These are phyloP conservation scores for Zaprionus ghesquierei DNA, from an alignment of 1,140 invertebrate genomes.

Conservation along the genomic window DNA sequence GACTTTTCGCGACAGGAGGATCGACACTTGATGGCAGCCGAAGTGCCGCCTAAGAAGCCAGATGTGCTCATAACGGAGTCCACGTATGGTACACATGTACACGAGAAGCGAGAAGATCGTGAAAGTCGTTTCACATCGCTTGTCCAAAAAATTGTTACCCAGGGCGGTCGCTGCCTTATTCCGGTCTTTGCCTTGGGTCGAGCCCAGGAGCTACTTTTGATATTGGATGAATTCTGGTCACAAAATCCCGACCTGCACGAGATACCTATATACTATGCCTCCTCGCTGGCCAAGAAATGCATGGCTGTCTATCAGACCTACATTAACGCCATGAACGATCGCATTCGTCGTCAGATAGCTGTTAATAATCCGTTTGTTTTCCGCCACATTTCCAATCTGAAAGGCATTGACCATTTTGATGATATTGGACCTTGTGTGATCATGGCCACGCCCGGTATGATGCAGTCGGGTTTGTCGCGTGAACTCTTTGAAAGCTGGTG, in stretches of 20 bases:
- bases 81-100: constrained; percentile 99
- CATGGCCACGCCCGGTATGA: constrained; percentile 99
- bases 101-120: constrained; percentile 98
- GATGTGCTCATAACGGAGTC: constrained; percentile 99
- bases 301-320: constrained; percentile 99
- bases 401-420: constrained; percentile 99
- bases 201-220: constrained; percentile 97
- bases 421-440: constrained; percentile 99
- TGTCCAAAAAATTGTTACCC: constrained; percentile 97
- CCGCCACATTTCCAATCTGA: constrained; percentile 99
- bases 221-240: constrained; percentile 99
- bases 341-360: constrained; percentile 97
- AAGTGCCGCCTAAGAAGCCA: constrained; percentile 97
- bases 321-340: constrained; percentile 99
- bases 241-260: constrained; percentile 99
- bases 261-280: constrained; percentile 99
- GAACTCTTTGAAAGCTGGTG: constrained; percentile 99
- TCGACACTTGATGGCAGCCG: constrained; percentile 99
- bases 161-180: constrained; percentile 98
- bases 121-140: constrained; percentile 97
- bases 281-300: constrained; percentile 99
- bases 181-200: constrained; percentile 99
- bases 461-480: constrained; percentile 98
- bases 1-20: constrained; percentile 99
- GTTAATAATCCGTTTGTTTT: constrained; percentile 99